Percentiles rank a stretch among this genome's conserved stretches.
Evolutionary conservation across 2,113 vertebrate genomes (phyloP).

Genomic region (Silurus asotus): DNA sequence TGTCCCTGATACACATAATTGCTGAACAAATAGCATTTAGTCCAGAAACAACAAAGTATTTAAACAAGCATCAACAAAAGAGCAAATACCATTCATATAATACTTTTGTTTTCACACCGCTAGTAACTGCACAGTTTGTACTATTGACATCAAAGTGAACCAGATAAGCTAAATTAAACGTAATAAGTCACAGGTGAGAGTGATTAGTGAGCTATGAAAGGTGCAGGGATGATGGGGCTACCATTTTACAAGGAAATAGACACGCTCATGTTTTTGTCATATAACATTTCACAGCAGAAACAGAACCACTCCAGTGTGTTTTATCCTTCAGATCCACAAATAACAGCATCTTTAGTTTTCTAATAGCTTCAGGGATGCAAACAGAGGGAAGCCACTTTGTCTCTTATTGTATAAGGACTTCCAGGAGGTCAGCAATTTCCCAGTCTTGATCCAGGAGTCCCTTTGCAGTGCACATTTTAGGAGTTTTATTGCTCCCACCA

Average conservation of each 20-base stretch:
- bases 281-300: neutral
- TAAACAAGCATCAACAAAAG: neutral
- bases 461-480: neutral
- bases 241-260: no score
- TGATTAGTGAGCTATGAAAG: neutral
- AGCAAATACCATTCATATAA: neutral
- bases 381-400: neutral
- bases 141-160: neutral
- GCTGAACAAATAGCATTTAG: neutral
- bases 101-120: neutral
- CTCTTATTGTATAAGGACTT: neutral
- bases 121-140: neutral
- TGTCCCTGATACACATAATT: neutral
- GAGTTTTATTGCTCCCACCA: slow-evolving; percentile 27
- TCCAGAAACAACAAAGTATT: neutral
- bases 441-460: neutral
- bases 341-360: neutral
- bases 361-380: neutral
- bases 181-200: neutral
- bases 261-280: neutral
- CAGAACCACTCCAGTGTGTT: neutral
- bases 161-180: neutral
- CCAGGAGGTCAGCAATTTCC: neutral
- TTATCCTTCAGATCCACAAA: neutral
- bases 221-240: no score